A percentile compares a stretch with the other conserved stretches of the same genome.
phyloP scores from a whole-genome alignment of 2,797 vertebrate genomes.

The Euthynnus affinis region DNA sequence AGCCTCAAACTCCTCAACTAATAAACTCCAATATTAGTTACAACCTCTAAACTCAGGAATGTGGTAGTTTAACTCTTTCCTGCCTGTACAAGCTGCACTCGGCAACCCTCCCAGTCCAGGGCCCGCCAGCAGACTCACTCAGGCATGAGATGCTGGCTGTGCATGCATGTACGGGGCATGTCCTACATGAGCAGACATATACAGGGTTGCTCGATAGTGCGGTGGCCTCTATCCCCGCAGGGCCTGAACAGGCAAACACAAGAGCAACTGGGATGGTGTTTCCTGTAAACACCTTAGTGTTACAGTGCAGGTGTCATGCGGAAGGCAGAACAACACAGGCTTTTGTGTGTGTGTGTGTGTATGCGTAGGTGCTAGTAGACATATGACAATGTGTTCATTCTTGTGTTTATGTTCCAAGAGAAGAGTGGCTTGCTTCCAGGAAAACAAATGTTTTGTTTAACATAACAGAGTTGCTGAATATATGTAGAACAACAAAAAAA shows the following conservation, averaged over 20 bases:
- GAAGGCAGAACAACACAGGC: constrained; percentile 27
- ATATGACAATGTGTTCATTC: constrained; percentile 31
- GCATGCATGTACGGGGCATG: constrained; percentile 72
- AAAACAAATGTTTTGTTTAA: constrained; percentile 19
- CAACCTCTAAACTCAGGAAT: constrained; percentile 77
- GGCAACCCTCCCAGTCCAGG: constrained; percentile 50
- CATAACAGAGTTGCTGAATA: constrained; percentile 11
- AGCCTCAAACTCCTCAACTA: constrained; percentile 52
- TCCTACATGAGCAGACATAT: constrained; percentile 82
- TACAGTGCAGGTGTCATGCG: constrained; percentile 66
- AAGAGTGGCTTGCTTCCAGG: constrained; percentile 20
- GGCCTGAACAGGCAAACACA: constrained; percentile 75
- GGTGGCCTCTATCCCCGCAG: constrained; percentile 75
- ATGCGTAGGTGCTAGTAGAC: constrained; percentile 12
- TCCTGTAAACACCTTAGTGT: constrained; percentile 77
- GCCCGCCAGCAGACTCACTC: constrained; percentile 64
- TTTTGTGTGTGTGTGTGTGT: constrained; percentile 34
- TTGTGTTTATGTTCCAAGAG: constrained; percentile 24
- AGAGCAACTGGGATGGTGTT: constrained; percentile 69
- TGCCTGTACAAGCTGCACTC: constrained; percentile 48
- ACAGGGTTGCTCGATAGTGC: constrained; percentile 57
- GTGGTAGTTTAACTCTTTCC: constrained; percentile 73
- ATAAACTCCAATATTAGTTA: constrained; percentile 75
- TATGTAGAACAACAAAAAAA: constrained; percentile 8
- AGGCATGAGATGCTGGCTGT: constrained; percentile 73